Conservation (phyloP, 2,888 invertebrate genomes). For the Pseudococcus jackbeardsleyi region DNA sequence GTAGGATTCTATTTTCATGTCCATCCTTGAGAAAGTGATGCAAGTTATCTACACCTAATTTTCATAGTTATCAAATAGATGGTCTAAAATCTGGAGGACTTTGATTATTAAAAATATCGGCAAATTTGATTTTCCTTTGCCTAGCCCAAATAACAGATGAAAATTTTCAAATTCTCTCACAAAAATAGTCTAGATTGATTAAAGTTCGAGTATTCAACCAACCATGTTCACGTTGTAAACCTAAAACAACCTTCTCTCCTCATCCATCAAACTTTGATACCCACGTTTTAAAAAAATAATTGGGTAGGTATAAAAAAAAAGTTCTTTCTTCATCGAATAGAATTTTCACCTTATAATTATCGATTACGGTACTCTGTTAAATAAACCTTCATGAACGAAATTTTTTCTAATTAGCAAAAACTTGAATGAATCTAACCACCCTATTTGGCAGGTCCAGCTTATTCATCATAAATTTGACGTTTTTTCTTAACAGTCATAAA, state of each 20-base stretch:
- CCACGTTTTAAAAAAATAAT: not conserved
- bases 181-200: too few species aligned
- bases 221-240: too few species aligned
- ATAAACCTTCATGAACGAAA: not conserved
- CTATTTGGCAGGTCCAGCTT: conserved; percentile 8
- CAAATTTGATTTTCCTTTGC: too few species aligned
- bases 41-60: too few species aligned
- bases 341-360: not conserved
- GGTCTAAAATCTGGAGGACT: too few species aligned
- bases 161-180: too few species aligned
- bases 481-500: not conserved
- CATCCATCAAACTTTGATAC: not conserved
- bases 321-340: not conserved
- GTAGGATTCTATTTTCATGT: not conserved
- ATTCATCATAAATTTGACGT: conserved; percentile 28
- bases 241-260: not conserved
- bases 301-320: not conserved
- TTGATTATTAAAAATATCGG: too few species aligned
- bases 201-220: too few species aligned
- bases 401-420: conserved; percentile 8
- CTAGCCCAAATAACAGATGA: too few species aligned
- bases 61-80: too few species aligned
- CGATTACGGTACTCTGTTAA: not conserved
- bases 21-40: too few species aligned
- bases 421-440: not conserved